phyloP scores from a whole-genome alignment of 2,888 invertebrate genomes.

The Hydrotaea diabolus region DNA sequence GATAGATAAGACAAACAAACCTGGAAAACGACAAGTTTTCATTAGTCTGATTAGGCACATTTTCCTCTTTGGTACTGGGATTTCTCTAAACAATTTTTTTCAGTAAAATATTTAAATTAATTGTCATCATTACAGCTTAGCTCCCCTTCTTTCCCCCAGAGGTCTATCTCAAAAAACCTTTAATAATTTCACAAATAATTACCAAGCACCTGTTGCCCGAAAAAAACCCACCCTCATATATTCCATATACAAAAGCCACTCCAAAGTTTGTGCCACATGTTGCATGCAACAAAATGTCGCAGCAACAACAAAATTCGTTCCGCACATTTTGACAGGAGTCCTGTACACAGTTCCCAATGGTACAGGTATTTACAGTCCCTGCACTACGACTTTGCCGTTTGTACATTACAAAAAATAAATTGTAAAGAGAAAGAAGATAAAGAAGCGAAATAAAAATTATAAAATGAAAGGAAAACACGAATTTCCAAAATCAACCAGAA shows the following conservation, averaged over 20 bases:
- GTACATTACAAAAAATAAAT: background rate
- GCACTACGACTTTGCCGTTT: background rate
- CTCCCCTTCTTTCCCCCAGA: background rate
- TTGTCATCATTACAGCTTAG: background rate
- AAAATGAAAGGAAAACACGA: background rate
- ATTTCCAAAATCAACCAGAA: background rate
- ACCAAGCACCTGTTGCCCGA: conserved; percentile 8
- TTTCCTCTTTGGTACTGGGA: too few relatives aligned
- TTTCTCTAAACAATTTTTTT: too few relatives aligned
- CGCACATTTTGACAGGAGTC: background rate
- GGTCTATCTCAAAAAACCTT: background rate
- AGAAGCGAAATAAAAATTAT: background rate
- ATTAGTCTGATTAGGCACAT: too few relatives aligned
- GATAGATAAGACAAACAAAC: too few relatives aligned
- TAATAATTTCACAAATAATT: conserved; percentile 14
- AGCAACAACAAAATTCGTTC: background rate
- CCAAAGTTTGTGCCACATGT: conserved; percentile 50
- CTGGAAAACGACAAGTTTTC: too few relatives aligned
- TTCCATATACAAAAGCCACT: background rate
- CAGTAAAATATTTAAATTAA: background rate
- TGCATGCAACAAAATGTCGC: background rate
- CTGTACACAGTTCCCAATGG: background rate
- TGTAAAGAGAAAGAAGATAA: too few relatives aligned
- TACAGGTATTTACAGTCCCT: background rate
- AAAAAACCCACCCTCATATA: background rate